These are phyloP conservation scores for Drosophila eugracilis DNA, from an alignment of 1,140 invertebrate species.

Conservation along the genomic window DNA sequence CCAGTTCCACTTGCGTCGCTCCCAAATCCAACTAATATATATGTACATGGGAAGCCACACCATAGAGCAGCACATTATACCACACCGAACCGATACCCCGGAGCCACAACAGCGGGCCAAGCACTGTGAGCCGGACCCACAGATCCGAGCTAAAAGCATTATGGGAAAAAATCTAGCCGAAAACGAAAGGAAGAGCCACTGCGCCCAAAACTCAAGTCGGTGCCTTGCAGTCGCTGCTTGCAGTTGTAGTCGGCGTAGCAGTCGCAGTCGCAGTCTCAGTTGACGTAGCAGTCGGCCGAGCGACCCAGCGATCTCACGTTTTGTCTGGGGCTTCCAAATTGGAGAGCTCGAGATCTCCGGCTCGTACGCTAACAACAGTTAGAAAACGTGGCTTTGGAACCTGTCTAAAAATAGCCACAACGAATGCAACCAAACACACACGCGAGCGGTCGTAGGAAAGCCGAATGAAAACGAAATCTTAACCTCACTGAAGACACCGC, in stretches of 20 bases:
- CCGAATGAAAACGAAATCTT: constrained; percentile 65
- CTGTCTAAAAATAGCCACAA: constrained; percentile 83
- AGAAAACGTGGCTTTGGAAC: constrained; percentile 84
- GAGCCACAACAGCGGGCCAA: constrained; percentile 4
- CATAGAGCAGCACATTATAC: constrained; percentile 32
- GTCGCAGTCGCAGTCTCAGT: constrained; percentile 21
- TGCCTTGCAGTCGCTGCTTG: too few species aligned
- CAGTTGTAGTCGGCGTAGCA: constrained; percentile 29
- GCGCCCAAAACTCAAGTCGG: constrained; percentile 65
- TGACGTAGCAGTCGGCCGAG: constrained; percentile 17
- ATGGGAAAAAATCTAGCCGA: constrained; percentile 78
- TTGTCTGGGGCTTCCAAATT: constrained; percentile 42
- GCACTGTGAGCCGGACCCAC: constrained; percentile 27
- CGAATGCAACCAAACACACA: constrained; percentile 68
- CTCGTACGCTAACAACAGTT: constrained; percentile 80
- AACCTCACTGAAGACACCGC: constrained; percentile 45
- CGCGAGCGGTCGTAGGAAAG: constrained; percentile 28
- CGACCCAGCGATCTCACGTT: constrained; percentile 71
- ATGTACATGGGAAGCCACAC: constrained; percentile 61
- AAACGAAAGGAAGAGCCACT: constrained; percentile 82
- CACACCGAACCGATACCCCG: constrained; percentile 22
- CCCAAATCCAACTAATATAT: constrained; percentile 80
- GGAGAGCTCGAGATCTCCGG: constrained; percentile 12
- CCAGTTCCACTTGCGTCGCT: constrained; percentile 82
- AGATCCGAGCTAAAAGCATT: constrained; percentile 56